Base-by-base conservation (phyloP, 1,140 invertebrate species). In the Uloborus diversus region DNA sequence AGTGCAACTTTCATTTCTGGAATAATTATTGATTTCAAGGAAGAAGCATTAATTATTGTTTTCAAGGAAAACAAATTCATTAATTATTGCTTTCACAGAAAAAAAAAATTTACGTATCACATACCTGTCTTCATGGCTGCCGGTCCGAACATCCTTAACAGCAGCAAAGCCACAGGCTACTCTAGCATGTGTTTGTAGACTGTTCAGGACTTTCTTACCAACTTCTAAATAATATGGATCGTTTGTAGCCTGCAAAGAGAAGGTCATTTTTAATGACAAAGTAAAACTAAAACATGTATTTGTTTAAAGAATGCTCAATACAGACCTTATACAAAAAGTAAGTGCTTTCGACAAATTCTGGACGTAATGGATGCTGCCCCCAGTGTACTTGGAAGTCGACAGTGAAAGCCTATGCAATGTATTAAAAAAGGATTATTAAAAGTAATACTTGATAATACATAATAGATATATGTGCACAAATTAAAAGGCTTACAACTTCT, bases 271-370 rank as follows among this genome's bases (percentile, higher is more conserved):
- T 53, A 53, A 53, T n/a, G 5, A 3, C 5, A n/a, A 2, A 1
- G 51, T 20, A n/a, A 9, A 14, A 9, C 49, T n/a, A 4, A n/a
- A 53, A 53, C 4, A 53, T n/a, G n/a, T n/a, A 53, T 20, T 23
- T n/a, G 7, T 53, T 20, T 1, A 4, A 53, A 53, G 20, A 23
- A 53, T 7, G 3, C n/a, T 56, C 11, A 30, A 80, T 84, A 88
- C n/a, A n/a, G n/a, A n/a, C 88, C 85, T 89, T 87, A 86, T 98
- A 97, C 5, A 99, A 87, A 85, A 99, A 98, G 85, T 99, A 99
- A 0, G 97, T 99, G 0, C 96, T 98, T 88, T 99, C 98, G 27
- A 99, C 88, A 87, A 99, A 99, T 87, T 99, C 98, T 7, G 98
- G 98, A 65, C 98, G 90, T 2, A 99, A 88, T 7, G 96, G 96